Evolutionary conservation across 1,140 invertebrate genomes (phyloP).

Genomic region (Heliconius hermathena): DNA sequence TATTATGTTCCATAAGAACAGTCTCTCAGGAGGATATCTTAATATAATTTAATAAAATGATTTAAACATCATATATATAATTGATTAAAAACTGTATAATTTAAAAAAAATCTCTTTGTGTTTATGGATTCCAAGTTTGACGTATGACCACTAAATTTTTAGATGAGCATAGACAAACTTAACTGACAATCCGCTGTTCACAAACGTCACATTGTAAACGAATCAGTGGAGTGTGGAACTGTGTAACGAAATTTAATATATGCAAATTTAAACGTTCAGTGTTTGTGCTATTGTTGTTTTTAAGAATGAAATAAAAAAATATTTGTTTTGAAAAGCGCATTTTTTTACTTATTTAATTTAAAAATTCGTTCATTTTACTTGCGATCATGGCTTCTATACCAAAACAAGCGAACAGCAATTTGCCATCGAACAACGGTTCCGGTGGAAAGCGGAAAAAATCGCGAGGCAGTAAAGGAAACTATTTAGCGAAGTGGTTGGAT

Average conservation of each 20-base stretch:
- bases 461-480: slow-evolving; percentile 62
- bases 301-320: slow-evolving; percentile 51
- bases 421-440: slow-evolving; percentile 62
- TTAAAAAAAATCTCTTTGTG: background rate
- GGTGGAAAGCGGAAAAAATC: slow-evolving; percentile 76
- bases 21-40: background rate
- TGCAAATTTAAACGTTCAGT: slow-evolving; percentile 28
- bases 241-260: slow-evolving; percentile 37
- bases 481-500: slow-evolving; percentile 74
- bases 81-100: background rate
- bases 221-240: slow-evolving; percentile 38
- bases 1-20: background rate
- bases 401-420: slow-evolving; percentile 68
- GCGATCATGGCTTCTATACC: slow-evolving; percentile 66
- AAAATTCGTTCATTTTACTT: slow-evolving; percentile 22
- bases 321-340: slow-evolving; percentile 19
- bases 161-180: background rate
- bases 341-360: background rate
- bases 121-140: background rate
- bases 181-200: background rate
- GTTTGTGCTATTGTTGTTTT: slow-evolving; percentile 29
- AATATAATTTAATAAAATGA: no score
- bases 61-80: background rate
- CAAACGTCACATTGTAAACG: slow-evolving; percentile 33
- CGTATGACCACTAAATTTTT: background rate